Percentiles rank a stretch among this genome's conserved stretches.
phyloP scores from a whole-genome alignment of 1,140 invertebrate genomes.

The Pseudomyrmex flavicornis region DNA sequence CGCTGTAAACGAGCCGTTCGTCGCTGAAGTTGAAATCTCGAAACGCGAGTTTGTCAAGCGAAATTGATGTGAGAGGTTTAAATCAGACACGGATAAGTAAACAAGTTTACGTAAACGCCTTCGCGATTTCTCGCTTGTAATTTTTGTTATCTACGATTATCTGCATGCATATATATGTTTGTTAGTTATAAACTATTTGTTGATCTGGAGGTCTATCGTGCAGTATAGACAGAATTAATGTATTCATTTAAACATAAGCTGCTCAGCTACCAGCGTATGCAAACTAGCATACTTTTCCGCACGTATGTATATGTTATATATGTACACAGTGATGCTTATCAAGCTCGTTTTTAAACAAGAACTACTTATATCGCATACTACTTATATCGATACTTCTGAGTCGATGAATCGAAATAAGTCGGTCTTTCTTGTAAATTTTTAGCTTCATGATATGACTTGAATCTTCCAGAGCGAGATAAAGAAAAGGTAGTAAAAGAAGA shows the following conservation, averaged over 20 bases:
- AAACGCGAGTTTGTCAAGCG: slow-evolving; percentile 25
- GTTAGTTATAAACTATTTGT: not conserved
- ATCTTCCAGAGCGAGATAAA: not conserved
- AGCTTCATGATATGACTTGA: no score
- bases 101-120: not conserved
- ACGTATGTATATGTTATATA: no score
- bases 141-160: no score
- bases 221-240: not conserved
- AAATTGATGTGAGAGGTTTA: slow-evolving; percentile 3
- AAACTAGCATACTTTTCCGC: not conserved
- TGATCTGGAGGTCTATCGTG: no score
- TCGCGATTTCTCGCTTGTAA: not conserved
- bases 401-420: no score
- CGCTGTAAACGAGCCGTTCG: slow-evolving; percentile 29
- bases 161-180: not conserved
- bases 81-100: not conserved
- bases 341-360: no score
- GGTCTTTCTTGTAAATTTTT: no score
- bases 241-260: not conserved
- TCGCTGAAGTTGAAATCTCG: slow-evolving; percentile 31
- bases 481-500: slow-evolving; percentile 1
- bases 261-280: not conserved
- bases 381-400: no score
- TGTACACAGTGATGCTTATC: no score
- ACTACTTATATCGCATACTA: no score